phyloP scores from a whole-genome alignment of 2,888 invertebrate genomes.

The Clostera curtula region DNA sequence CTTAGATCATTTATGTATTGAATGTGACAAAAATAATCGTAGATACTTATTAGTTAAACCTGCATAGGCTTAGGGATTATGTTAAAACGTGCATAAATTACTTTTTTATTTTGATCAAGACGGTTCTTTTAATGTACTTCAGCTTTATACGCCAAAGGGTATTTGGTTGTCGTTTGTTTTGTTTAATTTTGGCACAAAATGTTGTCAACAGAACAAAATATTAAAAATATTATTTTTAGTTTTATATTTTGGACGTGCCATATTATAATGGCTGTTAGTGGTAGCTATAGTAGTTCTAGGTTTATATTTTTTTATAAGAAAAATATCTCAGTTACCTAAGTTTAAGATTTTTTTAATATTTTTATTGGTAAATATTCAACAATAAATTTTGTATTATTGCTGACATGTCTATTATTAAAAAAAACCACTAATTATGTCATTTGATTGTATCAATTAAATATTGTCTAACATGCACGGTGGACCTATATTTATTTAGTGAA shows the following conservation, averaged over 20 bases:
- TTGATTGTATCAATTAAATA: too few species aligned
- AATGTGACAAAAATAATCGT: too few species aligned
- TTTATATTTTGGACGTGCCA: slow-evolving; percentile 6
- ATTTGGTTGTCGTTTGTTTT: neutral
- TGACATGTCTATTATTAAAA: slow-evolving; percentile 11
- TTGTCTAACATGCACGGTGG: too few species aligned
- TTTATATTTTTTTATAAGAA: neutral
- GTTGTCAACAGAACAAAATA: neutral
- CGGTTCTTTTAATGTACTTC: too few species aligned
- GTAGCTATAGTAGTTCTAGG: slow-evolving; percentile 26
- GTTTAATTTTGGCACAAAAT: neutral
- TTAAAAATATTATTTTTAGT: slow-evolving; percentile 1
- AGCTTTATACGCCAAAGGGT: too few species aligned
- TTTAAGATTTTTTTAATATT: neutral
- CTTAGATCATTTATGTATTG: too few species aligned
- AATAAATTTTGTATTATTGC: slow-evolving; percentile 2
- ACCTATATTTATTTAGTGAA: too few species aligned
- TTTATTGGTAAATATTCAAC: neutral
- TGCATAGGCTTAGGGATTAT: too few species aligned
- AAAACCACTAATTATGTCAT: slow-evolving; percentile 16
- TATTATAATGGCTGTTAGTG: slow-evolving; percentile 8
- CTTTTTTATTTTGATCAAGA: too few species aligned
- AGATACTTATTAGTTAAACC: too few species aligned
- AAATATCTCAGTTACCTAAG: neutral
- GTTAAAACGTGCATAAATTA: too few species aligned